These are phyloP conservation scores for Cancer borealis DNA, from an alignment of 2,888 invertebrate species.

Conservation along the genomic window DNA sequence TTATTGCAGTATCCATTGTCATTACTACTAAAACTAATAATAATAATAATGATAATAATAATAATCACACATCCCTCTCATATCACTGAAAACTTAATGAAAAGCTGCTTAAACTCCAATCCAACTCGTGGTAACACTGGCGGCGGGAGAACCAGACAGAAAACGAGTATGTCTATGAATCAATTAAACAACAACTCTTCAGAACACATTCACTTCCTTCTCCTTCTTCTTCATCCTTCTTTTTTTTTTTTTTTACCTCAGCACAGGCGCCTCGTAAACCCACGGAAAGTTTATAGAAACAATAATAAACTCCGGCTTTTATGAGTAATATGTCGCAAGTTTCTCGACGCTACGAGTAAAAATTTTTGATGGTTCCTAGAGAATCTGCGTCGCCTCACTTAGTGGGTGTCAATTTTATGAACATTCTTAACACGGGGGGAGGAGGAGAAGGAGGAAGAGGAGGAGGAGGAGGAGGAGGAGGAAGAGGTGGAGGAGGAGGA, in stretches of 20 bases:
- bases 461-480: not conserved
- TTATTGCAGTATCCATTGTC: not conserved
- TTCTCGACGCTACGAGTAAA: constrained; percentile 59
- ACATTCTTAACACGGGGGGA: constrained; percentile 28
- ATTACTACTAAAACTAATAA: not conserved
- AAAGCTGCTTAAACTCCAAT: not conserved
- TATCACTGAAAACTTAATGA: no score
- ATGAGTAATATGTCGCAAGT: constrained; percentile 70
- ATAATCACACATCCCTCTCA: not conserved
- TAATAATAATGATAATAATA: not conserved
- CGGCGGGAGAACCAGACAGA: not conserved
- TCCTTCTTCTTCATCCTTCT: not conserved
- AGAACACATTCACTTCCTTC: constrained; percentile 64
- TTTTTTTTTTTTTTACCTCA: not conserved
- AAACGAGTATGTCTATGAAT: constrained; percentile 56
- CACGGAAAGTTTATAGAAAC: constrained; percentile 66
- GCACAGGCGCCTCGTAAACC: constrained; percentile 66
- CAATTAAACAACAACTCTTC: constrained; percentile 66
- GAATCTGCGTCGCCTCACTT: constrained; percentile 63
- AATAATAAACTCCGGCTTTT: constrained; percentile 72
- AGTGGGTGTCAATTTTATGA: constrained; percentile 69
- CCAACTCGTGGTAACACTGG: not conserved
- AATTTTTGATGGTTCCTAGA: constrained; percentile 64
- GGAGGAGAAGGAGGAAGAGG: not conserved
- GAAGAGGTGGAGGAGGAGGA: not conserved